Evolutionary conservation across 2,113 vertebrate species (phyloP).

Genomic region (Hypomesus transpacificus): DNA sequence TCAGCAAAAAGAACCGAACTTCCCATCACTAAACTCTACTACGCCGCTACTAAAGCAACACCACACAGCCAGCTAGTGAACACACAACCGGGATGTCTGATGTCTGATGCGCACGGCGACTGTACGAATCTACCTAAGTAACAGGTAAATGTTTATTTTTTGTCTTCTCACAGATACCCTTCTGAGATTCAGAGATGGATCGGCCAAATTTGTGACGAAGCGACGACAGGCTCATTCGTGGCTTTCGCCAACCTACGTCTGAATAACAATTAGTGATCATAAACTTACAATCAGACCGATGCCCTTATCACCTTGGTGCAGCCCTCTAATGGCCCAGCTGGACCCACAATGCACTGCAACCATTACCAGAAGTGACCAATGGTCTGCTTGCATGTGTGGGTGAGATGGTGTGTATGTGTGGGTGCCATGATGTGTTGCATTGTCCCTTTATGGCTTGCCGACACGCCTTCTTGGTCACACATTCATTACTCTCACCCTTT

Average conservation of each 20-base stretch:
- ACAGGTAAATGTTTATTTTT: too few species aligned
- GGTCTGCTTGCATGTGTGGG: not conserved
- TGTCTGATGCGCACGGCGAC: too few species aligned
- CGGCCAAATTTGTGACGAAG: too few species aligned
- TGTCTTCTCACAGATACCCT: too few species aligned
- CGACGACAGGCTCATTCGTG: too few species aligned
- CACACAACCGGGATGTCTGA: too few species aligned
- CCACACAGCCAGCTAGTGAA: too few species aligned
- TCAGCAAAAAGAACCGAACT: too few species aligned
- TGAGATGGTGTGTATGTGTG: not conserved
- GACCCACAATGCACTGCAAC: constrained; percentile 6
- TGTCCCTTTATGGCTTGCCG: constrained; percentile 1
- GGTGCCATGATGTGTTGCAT: not conserved
- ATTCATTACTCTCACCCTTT: not conserved
- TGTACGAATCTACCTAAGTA: too few species aligned
- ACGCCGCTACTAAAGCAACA: not conserved
- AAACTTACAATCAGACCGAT: not conserved
- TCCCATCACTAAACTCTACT: too few species aligned
- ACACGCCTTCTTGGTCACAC: constrained; percentile 2
- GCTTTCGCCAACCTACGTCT: too few species aligned
- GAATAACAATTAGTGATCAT: not conserved
- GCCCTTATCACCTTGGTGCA: not conserved
- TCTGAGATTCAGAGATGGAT: too few species aligned
- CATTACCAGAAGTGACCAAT: not conserved
- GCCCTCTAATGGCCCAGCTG: not conserved